Evolutionary conservation across 1,140 invertebrate genomes (phyloP).

Genomic region (Drosophila sulfurigaster): DNA sequence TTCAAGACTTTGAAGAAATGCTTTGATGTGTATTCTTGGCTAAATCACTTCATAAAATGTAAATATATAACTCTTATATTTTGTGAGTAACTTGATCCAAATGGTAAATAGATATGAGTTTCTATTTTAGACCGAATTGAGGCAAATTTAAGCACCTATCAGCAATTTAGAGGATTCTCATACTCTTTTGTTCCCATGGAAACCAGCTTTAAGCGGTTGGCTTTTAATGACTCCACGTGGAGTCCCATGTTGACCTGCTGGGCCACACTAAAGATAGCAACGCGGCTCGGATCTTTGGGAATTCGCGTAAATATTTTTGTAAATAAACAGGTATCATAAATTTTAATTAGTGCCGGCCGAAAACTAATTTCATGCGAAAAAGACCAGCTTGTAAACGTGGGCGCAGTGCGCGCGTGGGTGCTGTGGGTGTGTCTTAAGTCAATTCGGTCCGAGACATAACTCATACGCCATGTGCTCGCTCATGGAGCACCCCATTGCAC

Average conservation of each 20-base stretch:
- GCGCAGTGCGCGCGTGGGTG: conserved; percentile 8
- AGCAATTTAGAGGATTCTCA: no score
- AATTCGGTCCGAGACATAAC: conserved; percentile 46
- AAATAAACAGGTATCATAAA: conserved; percentile 82
- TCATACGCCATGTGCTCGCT: conserved; percentile 44
- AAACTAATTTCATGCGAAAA: conserved; percentile 88
- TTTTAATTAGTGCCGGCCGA: conserved; percentile 86
- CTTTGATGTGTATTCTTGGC: background rate
- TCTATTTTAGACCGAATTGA: no score
- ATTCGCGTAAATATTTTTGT: conserved; percentile 65
- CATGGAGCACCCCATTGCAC: conserved; percentile 39
- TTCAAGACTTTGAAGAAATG: background rate
- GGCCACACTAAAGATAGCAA: background rate
- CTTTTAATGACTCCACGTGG: conserved; percentile 4
- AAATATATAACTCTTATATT: background rate
- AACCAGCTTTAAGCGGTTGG: no score
- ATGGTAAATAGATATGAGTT: background rate
- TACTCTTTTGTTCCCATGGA: no score
- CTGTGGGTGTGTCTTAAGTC: conserved; percentile 53
- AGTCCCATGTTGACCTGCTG: background rate
- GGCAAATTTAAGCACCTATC: no score
- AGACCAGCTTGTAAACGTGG: conserved; percentile 46
- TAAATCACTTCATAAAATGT: no score
- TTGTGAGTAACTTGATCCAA: background rate
- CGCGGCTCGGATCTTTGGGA: conserved; percentile 42